Base-by-base conservation (phyloP, 1,140 invertebrate genomes). In the Leptonema lineaticorne region DNA sequence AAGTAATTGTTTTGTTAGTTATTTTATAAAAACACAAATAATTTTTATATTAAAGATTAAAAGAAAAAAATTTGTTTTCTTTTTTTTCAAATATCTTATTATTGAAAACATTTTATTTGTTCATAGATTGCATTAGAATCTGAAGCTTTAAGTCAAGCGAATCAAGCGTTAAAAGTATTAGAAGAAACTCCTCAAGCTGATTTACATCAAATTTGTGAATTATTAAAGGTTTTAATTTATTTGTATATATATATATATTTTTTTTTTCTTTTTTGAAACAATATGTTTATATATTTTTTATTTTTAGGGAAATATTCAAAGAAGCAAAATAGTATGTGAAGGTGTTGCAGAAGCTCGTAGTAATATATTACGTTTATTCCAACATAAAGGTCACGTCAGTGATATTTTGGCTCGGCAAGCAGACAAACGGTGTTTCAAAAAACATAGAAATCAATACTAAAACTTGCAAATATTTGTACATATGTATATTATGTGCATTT, bases 291-390 rank as follows among this genome's bases (percentile, higher is more conserved):
- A 26, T 48, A 45, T 64, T 30, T 9, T 24, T 48, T 9, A 22
- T 14, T 69, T 80, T 63, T 79, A 94, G 90, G 95, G 94, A 33
- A 97, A 97, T 80, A 91, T 97, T 76, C 96, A 98, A 81, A 85
- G 96, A 50, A 95, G 94, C 78, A 94, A 91, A 84, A 90, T 97
- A 46, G 92, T 97, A 30, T 90, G 90, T 60, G 95, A 97, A 79
- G 94, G 95, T 68, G 90, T 97, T 78, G 84, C 86, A 72, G 96
- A 97, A 79, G 91, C 94, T 0, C 90, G 91, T 73, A 85, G 86
- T 41, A 91, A 95, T 76, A 88, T 97, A 48, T 87, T 94, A 74
- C 91, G 93, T 76, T 90, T 98, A 66, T 92, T 97, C 76, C 92
- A 96, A 73, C 95, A 97, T 77, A 94, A 95, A 78, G 85, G 86